These are phyloP conservation scores for Sphinx pinastri DNA, from an alignment of 2,888 invertebrate species.

Conservation along the genomic window DNA sequence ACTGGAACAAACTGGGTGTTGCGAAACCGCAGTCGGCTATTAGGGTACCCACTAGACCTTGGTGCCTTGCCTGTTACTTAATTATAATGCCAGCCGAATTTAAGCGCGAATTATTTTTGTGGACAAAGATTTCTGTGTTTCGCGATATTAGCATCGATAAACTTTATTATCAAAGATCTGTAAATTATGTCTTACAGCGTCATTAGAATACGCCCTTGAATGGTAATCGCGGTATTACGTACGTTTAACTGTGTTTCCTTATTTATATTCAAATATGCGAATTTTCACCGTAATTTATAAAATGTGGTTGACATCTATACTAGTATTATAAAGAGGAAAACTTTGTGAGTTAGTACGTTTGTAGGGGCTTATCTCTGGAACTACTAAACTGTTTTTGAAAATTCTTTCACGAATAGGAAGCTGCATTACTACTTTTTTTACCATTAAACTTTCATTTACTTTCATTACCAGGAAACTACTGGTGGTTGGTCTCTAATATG, in stretches of 20 bases:
- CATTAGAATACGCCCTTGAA: conserved; percentile 23
- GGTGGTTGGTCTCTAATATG: too few relatives aligned
- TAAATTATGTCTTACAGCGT: conserved; percentile 18
- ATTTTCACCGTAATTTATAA: background rate
- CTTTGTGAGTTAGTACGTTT: too few relatives aligned
- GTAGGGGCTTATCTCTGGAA: too few relatives aligned
- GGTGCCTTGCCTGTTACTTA: conserved; percentile 78
- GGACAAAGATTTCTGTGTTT: conserved; percentile 43
- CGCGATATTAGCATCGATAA: conserved; percentile 30
- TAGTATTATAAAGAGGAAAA: too few relatives aligned
- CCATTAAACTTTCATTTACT: too few relatives aligned
- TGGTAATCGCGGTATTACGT: background rate
- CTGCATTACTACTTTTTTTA: too few relatives aligned
- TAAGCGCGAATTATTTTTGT: conserved; percentile 67
- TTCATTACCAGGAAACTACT: too few relatives aligned
- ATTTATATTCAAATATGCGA: conserved; percentile 3
- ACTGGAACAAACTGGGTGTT: conserved; percentile 68
- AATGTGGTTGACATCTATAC: background rate
- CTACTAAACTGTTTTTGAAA: too few relatives aligned
- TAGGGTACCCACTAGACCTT: conserved; percentile 76
- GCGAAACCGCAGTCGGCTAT: conserved; percentile 63
- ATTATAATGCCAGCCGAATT: conserved; percentile 82
- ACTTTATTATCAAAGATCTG: conserved; percentile 23
- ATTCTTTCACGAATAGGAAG: too few relatives aligned
- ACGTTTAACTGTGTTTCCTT: conserved; percentile 12